Conservation (phyloP, 2,888 invertebrate species). For the Sinotaia quadrata region DNA sequence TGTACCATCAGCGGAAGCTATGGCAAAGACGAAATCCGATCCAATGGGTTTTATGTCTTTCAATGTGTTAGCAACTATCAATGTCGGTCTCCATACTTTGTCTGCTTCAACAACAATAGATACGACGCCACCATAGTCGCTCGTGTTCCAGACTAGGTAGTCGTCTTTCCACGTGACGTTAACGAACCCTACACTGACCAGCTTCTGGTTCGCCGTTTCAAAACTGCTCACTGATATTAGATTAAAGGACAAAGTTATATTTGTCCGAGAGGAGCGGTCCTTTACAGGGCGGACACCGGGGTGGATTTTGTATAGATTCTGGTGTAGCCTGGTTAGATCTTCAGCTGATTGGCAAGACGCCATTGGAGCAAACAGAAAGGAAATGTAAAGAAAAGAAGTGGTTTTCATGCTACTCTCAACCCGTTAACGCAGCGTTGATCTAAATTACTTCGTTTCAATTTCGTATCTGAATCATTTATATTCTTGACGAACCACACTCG, state of each 20-base stretch:
- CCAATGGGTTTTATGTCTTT: slow-evolving; percentile 19
- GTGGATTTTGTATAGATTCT: too few relatives aligned
- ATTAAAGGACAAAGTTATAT: background rate
- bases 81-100: slow-evolving; percentile 13
- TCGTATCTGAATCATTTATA: too few relatives aligned
- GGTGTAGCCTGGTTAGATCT: too few relatives aligned
- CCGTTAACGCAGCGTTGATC: too few relatives aligned
- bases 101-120: background rate
- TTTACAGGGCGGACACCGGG: slow-evolving; percentile 2
- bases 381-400: too few relatives aligned
- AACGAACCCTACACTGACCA: slow-evolving; percentile 11
- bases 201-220: slow-evolving; percentile 14
- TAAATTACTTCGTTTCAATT: too few relatives aligned
- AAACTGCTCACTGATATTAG: slow-evolving; percentile 16
- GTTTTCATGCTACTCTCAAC: too few relatives aligned
- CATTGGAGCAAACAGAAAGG: too few relatives aligned
- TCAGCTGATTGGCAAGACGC: too few relatives aligned
- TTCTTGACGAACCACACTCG: too few relatives aligned
- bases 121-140: background rate
- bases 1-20: background rate
- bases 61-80: slow-evolving; percentile 16
- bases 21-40: background rate
- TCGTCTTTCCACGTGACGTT: background rate
- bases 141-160: slow-evolving; percentile 12
- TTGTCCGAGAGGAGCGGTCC: background rate